Evolutionary conservation across 92 coral and sea anemone species (phyloP), one percentile per base, ranked within the genome.

Genomic region (Meandrina meandrites): DNA sequence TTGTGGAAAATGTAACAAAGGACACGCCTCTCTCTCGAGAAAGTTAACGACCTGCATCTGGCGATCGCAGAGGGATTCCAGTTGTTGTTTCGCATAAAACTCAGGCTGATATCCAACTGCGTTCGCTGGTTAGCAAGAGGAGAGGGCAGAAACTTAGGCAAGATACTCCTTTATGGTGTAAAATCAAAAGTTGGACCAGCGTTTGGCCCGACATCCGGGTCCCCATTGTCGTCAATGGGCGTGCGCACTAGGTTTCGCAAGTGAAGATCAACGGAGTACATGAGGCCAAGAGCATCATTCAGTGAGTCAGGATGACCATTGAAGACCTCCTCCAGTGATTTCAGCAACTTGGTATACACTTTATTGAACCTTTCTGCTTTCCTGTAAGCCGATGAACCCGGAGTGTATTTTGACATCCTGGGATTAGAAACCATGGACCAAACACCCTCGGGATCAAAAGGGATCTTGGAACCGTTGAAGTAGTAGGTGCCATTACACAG

Each of bases 141-240:
- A 60, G 27, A 18, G 68, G 68, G 68, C 14, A 4, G 53, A 8
- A 48, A 8, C 9, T 48, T 48, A 48, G 1, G 53, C 53, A 28
- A 24, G 7, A 24, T 12, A 27, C 17, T 10, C 45, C 6, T 64
- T 77, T 36, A 83, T 8, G 92, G 92, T 36, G 89, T 54, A 48
- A 91, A 91, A 30, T 88, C 84, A 68, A 85, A 91, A 53, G 92
- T 42, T 4, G 94, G 96, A 2, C 89, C 94, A 28, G 96, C 93
- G 71, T 93, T 93, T 9, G 93, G 96, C 16, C 93, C 96, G 9
- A 90, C 79, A 74, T 88, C 90, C 31, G 96, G 92, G 85, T 93
- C 92, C 0, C 96, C 92, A 54, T 86, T 75, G 1, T 84, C 86
- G 19, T 83, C 90, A 62, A 93, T 36, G 1, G 96, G 96, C 27